Percentiles rank a stretch among this genome's conserved stretches.
phyloP scores from a whole-genome alignment of 2,113 vertebrate species.

The Sinocyclocheilus anshuiensis region DNA sequence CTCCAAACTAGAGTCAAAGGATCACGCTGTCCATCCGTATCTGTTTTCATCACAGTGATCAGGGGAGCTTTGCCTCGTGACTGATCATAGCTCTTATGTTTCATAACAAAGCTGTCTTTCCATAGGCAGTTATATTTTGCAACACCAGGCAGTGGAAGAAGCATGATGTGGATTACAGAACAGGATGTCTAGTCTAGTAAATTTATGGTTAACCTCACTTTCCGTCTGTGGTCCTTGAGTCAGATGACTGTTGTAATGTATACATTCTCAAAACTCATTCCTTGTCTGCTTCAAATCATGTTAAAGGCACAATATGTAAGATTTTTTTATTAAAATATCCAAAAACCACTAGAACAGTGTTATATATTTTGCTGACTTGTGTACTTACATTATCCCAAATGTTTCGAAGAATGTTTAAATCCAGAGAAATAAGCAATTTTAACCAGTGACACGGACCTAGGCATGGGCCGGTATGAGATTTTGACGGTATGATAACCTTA shows the following conservation, averaged over 20 bases:
- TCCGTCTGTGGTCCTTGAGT: not conserved
- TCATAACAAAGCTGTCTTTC: constrained; percentile 24
- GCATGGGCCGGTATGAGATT: too few species aligned
- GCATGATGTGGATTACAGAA: constrained; percentile 6
- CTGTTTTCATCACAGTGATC: constrained; percentile 2
- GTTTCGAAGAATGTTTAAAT: too few species aligned
- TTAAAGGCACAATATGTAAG: too few species aligned
- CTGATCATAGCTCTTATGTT: constrained; percentile 24
- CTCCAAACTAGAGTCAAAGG: not conserved
- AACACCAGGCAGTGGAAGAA: not conserved
- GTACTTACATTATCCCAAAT: too few species aligned
- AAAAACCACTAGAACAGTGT: too few species aligned
- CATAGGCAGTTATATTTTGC: constrained; percentile 6
- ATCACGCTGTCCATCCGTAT: not conserved
- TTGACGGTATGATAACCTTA: too few species aligned
- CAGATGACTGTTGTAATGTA: constrained; percentile 8
- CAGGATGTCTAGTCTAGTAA: constrained; percentile 6
- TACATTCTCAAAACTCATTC: not conserved
- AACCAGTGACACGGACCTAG: too few species aligned
- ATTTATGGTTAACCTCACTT: constrained; percentile 21
- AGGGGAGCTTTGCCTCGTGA: constrained; percentile 13
- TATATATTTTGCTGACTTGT: too few species aligned
- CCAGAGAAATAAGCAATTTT: too few species aligned
- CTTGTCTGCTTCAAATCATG: not conserved
- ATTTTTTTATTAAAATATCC: too few species aligned